Percentiles rank a stretch among this genome's conserved stretches.
Evolutionary conservation across 2,888 invertebrate species (phyloP).

Genomic region (Cotesia congregata): DNA sequence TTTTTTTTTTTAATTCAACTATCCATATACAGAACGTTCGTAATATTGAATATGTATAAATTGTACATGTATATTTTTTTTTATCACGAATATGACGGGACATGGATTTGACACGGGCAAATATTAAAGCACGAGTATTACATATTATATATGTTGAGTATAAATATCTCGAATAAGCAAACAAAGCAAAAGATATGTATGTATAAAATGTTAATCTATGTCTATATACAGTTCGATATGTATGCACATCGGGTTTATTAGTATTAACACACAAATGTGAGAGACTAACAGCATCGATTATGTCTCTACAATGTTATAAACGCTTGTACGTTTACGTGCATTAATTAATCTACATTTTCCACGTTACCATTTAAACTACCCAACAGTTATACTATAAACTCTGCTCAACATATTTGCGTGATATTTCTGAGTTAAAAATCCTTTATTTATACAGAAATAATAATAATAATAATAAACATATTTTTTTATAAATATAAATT

Average conservation of each 20-base stretch:
- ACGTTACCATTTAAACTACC: background rate
- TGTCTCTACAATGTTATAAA: slow-evolving; percentile 22
- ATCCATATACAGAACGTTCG: background rate
- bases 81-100: background rate
- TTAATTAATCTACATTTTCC: slow-evolving; percentile 30
- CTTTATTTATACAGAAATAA: background rate
- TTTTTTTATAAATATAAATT: slow-evolving; percentile 18
- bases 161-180: background rate
- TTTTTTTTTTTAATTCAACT: background rate
- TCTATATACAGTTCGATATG: slow-evolving; percentile 16
- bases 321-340: slow-evolving; percentile 28
- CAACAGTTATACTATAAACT: slow-evolving; percentile 18
- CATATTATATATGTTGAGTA: background rate
- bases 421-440: background rate
- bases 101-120: background rate
- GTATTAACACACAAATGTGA: slow-evolving; percentile 20
- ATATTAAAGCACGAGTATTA: background rate
- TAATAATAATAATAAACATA: background rate
- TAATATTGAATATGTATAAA: background rate
- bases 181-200: background rate
- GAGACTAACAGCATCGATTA: slow-evolving; percentile 7
- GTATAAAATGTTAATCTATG: background rate
- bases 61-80: background rate
- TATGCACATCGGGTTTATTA: slow-evolving; percentile 17
- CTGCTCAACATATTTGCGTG: slow-evolving; percentile 12